Evolutionary conservation across 2,797 vertebrate genomes (phyloP).

Genomic region (Lycodopsis pacificus): DNA sequence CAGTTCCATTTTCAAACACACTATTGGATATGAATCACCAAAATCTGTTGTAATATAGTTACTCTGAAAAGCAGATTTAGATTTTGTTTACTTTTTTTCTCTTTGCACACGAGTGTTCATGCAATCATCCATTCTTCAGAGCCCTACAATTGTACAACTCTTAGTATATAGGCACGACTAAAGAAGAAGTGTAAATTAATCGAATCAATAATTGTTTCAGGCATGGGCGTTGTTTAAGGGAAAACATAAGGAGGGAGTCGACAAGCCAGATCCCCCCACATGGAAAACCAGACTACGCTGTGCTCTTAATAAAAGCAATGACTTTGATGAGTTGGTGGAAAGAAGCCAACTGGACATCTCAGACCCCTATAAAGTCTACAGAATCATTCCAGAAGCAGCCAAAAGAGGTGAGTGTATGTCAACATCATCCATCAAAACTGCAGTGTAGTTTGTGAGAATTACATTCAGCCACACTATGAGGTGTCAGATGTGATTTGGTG

Average conservation of each 20-base stretch:
- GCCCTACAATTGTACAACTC: neutral
- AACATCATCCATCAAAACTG: neutral
- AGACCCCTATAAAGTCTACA: conserved; percentile 98
- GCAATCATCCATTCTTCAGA: neutral
- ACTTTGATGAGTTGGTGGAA: conserved; percentile 96
- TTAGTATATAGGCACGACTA: neutral
- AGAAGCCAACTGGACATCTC: conserved; percentile 98
- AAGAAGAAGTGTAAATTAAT: conserved; percentile 34
- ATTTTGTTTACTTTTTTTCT: neutral
- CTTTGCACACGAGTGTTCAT: neutral
- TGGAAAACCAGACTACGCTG: conserved; percentile 98
- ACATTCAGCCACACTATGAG: neutral
- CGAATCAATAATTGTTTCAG: conserved; percentile 75
- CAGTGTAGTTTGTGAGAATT: neutral
- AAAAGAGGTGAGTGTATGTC: conserved; percentile 89
- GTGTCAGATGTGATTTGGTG: neutral
- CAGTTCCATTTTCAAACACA: neutral
- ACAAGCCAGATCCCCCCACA: conserved; percentile 97
- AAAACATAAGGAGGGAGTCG: conserved; percentile 96
- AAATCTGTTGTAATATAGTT: neutral
- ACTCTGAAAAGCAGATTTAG: neutral
- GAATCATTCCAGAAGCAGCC: conserved; percentile 94
- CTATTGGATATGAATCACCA: neutral
- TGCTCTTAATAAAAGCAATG: conserved; percentile 98
- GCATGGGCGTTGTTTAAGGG: conserved; percentile 99